phyloP scores from a whole-genome alignment of 2,888 invertebrate species.

The Nowickia ferox region DNA sequence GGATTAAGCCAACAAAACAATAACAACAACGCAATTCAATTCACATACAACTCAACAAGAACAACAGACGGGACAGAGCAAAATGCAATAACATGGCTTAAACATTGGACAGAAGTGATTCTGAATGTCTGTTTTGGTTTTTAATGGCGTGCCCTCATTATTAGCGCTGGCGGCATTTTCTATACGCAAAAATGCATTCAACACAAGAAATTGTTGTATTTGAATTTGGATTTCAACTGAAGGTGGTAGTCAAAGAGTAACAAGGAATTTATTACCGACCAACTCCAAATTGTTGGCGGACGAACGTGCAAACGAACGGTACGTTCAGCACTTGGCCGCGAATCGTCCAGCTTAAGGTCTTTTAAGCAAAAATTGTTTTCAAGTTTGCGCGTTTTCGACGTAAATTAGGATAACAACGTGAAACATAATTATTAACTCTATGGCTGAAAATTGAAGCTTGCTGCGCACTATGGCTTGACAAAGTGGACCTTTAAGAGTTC shows the following conservation, averaged over 20 bases:
- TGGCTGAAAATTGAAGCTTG: constrained; percentile 29
- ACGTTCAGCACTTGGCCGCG: constrained; percentile 25
- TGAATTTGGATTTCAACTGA: constrained; percentile 26
- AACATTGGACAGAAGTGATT: constrained; percentile 72
- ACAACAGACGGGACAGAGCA: neutral
- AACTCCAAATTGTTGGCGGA: constrained; percentile 15
- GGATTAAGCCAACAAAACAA: constrained; percentile 39
- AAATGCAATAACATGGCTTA: constrained; percentile 52
- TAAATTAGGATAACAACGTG: constrained; percentile 82
- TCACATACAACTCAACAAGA: constrained; percentile 15
- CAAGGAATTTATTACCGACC: constrained; percentile 54
- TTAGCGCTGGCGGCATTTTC: constrained; percentile 70
- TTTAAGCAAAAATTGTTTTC: constrained; percentile 67
- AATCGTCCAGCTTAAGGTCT: constrained; percentile 52
- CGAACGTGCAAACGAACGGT: constrained; percentile 3
- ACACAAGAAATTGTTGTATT: constrained; percentile 6
- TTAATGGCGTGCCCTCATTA: constrained; percentile 73
- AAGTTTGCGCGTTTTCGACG: constrained; percentile 75
- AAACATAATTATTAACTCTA: constrained; percentile 79
- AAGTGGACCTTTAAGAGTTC: neutral
- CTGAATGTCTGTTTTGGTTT: constrained; percentile 72
- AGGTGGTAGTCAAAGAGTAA: constrained; percentile 51
- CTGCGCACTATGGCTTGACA: constrained; percentile 28
- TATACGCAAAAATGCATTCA: constrained; percentile 64
- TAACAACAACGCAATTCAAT: neutral